Base-by-base conservation (phyloP, 2,113 vertebrate species). In the Anoura caudifer region DNA sequence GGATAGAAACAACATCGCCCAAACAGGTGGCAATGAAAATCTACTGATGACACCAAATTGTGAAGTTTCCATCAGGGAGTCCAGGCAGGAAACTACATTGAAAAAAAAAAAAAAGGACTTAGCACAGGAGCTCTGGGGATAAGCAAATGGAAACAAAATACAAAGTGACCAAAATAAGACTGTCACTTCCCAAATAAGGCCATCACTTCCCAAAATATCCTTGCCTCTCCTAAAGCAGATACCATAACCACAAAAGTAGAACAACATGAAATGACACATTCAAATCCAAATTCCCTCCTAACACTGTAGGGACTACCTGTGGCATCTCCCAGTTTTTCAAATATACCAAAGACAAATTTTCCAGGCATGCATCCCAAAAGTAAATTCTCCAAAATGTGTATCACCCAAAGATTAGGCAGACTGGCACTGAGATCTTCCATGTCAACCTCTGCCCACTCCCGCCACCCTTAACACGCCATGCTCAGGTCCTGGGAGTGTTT, bases 161-260 rank as follows among this genome's bases (percentile, higher is more conserved):
- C 20, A 50, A 26, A 36, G 28, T 26, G 47, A 47, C 11, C n/a
- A 83, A 87, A 38, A 77, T 56, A 63, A 95, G 61, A n/a, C 50
- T n/a, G 73, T 70, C 67, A 26, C 13, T 75, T 90, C 91, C 61
- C 79, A 93, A 95, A 95, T 67, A 69, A 94, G 56, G n/a, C 50
- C 45, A 75, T 69, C 61, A 26, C 11, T 79, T 90, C 90, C 59
- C 83, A 92, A 95, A 95, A 43, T 72, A 92, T 41, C 28, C 11
- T 95, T 76, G 47, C 79, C 26, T 52, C 72, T 59, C 82, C 33
- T 85, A 94, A 77, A 47, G 47, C 92, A 86, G 77, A 94, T 56
- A 17, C 26, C 28, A 85, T 87, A 10, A 47, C 72, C 79, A 65
- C 76, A 45, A 73, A 94, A 80, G 16, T 26, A 36, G 36, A 73